Evolutionary conservation across 2,888 invertebrate species (phyloP).

Genomic region (Brachyptera putata): DNA sequence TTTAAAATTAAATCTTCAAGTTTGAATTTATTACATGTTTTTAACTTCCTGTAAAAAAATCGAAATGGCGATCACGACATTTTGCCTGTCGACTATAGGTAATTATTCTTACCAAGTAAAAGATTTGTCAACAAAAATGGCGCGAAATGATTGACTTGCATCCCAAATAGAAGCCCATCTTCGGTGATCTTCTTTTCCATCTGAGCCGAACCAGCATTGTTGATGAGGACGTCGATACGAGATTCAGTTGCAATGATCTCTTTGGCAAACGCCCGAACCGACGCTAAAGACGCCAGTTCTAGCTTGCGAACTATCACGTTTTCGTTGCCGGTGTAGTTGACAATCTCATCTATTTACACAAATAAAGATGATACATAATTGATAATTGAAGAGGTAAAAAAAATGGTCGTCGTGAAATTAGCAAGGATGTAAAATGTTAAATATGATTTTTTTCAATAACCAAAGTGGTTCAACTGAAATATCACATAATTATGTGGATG

Average conservation of each 20-base stretch:
- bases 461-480: too few relatives aligned
- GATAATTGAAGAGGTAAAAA: too few relatives aligned
- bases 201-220: conserved; percentile 58
- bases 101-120: conserved; percentile 51
- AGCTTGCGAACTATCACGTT: conserved; percentile 69
- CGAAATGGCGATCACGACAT: too few relatives aligned
- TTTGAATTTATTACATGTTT: too few relatives aligned
- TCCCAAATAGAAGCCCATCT: conserved; percentile 60
- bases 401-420: too few relatives aligned
- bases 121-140: conserved; percentile 67
- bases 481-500: too few relatives aligned
- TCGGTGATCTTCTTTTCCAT: conserved; percentile 51
- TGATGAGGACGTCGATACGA: conserved; percentile 58
- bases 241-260: conserved; percentile 70
- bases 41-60: too few relatives aligned
- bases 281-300: conserved; percentile 72
- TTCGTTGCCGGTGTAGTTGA: conserved; percentile 62
- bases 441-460: too few relatives aligned
- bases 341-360: conserved; percentile 74
- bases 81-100: too few relatives aligned
- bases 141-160: conserved; percentile 69
- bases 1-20: too few relatives aligned
- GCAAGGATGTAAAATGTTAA: too few relatives aligned
- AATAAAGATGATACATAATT: too few relatives aligned
- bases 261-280: conserved; percentile 77